Evolutionary conservation across 1,140 invertebrate genomes (phyloP).

Genomic region (Leptonema lineaticorne): DNA sequence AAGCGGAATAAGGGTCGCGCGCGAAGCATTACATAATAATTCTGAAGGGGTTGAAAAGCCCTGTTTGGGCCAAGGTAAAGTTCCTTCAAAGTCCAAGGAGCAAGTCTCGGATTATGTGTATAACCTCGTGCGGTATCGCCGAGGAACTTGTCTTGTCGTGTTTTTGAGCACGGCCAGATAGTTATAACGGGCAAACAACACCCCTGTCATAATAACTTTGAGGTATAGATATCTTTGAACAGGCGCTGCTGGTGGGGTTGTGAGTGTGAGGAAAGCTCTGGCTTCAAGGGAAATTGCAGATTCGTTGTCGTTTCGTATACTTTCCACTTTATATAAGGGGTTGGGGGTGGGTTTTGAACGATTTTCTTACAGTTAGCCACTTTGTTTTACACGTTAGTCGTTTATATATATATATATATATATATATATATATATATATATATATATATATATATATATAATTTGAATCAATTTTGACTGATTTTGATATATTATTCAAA

Average conservation of each 20-base stretch:
- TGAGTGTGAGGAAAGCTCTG: conserved; percentile 11
- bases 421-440: no score
- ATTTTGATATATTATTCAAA: no score
- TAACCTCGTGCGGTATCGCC: conserved; percentile 35
- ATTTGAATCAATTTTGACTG: no score
- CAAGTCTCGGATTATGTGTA: conserved; percentile 34
- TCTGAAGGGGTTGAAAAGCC: conserved; percentile 7
- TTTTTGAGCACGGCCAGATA: conserved; percentile 40
- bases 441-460: no score
- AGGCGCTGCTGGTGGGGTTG: conserved; percentile 16
- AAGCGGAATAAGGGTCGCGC: not conserved
- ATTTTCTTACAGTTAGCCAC: conserved; percentile 14
- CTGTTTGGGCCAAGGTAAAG: conserved; percentile 13
- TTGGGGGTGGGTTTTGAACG: not conserved
- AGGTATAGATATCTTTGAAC: conserved; percentile 42
- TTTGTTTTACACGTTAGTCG: conserved; percentile 25
- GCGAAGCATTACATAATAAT: no score
- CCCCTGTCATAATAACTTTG: conserved; percentile 43
- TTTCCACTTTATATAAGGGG: not conserved
- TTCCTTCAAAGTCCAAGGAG: conserved; percentile 29
- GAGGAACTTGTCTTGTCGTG: conserved; percentile 40
- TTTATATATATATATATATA: no score
- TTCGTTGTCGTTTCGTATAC: conserved; percentile 8
- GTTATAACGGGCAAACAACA: conserved; percentile 42
- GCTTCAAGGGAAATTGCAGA: conserved; percentile 1